Evolutionary conservation across 2,888 invertebrate genomes (phyloP).

Genomic region (Leptothorax acervorum): DNA sequence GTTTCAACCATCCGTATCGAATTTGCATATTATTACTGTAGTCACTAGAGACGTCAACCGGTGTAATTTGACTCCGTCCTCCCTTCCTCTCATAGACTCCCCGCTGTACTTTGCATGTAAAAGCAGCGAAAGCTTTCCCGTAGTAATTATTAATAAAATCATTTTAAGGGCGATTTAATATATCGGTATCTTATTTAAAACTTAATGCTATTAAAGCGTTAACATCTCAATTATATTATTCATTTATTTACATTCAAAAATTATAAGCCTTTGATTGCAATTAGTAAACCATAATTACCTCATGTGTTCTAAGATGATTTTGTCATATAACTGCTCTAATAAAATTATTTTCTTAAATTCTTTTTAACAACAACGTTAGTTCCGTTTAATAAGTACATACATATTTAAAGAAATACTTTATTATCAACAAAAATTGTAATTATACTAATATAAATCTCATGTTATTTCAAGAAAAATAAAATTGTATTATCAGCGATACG

Average conservation of each 20-base stretch:
- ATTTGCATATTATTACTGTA: slow-evolving; percentile 52
- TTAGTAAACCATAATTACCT: neutral
- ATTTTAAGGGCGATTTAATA: slow-evolving; percentile 3
- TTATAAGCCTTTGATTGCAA: neutral
- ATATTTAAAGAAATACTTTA: slow-evolving; percentile 1
- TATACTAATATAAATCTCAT: neutral
- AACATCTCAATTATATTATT: neutral
- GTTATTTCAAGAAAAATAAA: neutral
- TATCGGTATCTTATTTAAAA: neutral
- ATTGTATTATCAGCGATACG: neutral
- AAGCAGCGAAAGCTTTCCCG: neutral
- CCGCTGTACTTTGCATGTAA: slow-evolving; percentile 14
- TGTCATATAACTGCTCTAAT: neutral
- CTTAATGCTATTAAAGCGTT: neutral
- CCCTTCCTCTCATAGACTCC: neutral
- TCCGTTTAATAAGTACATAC: neutral
- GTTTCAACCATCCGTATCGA: slow-evolving; percentile 50
- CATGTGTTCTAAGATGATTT: neutral
- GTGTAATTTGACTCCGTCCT: slow-evolving; percentile 22
- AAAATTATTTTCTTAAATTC: neutral
- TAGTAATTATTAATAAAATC: slow-evolving; percentile 12
- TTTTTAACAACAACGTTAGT: neutral
- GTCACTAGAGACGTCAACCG: slow-evolving; percentile 39
- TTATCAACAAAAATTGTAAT: neutral
- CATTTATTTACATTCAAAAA: neutral